Conservation (phyloP, 1,140 invertebrate genomes). For the Thaumetopoea pityocampa region DNA sequence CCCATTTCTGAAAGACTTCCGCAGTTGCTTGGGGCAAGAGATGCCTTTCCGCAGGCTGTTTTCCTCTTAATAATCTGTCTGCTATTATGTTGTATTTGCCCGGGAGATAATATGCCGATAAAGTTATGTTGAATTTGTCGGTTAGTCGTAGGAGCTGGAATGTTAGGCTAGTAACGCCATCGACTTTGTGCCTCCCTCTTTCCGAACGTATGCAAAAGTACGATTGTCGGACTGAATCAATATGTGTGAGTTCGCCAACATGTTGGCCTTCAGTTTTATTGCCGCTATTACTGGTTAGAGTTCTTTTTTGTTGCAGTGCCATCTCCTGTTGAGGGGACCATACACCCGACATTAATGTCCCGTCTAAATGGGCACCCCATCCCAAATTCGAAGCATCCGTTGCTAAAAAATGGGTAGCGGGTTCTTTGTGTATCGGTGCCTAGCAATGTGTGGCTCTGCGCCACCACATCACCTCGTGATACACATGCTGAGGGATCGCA, state of each 20-base stretch:
- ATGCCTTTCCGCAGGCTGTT: conserved; percentile 43
- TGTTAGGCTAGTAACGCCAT: conserved; percentile 7
- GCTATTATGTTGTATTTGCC: conserved; percentile 14
- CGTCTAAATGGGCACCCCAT: conserved; percentile 10
- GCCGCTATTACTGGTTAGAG: not conserved
- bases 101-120: conserved; percentile 23
- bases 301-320: conserved; percentile 8
- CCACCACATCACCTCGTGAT: not conserved
- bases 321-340: not conserved
- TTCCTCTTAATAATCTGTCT: conserved; percentile 30
- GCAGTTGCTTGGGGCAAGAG: conserved; percentile 26
- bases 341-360: not conserved
- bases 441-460: conserved; percentile 6
- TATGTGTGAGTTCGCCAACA: conserved; percentile 10
- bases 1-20: conserved; percentile 31
- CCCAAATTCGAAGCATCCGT: conserved; percentile 6
- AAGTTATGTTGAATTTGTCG: conserved; percentile 37
- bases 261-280: not conserved
- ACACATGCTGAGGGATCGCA: not conserved
- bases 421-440: conserved; percentile 15
- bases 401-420: conserved; percentile 23
- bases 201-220: conserved; percentile 12
- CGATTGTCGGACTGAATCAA: conserved; percentile 29
- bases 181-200: conserved; percentile 18
- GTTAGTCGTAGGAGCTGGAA: conserved; percentile 33